Base-by-base conservation (phyloP, 2,113 vertebrate species). In the Nothobranchius furzeri region DNA sequence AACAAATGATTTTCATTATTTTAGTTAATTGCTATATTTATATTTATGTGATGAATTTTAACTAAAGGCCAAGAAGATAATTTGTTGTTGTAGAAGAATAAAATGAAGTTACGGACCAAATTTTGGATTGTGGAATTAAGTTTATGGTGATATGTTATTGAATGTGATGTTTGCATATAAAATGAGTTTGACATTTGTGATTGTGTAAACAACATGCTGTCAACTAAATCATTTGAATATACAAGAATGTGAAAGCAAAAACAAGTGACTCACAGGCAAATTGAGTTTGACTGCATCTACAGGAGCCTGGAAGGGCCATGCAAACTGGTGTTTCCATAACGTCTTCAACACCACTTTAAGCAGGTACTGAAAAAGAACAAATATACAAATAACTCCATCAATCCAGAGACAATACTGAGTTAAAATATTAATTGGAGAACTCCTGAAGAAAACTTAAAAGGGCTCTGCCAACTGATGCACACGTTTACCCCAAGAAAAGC, bases 271-370 rank as follows among this genome's bases (percentile, higher is more conserved):
- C 78, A 96, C 96, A 68, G 96, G 96, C 76, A 98, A 93, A 90
- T 93, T 93, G 24, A 98, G 92, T 89, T 96, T 96, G 84, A 95
- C 91, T 20, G 94, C 94, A 3, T 98, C 96, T 88, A 98, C 96
- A 17, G 96, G 96, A 88, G 94, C 94, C 74, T 97, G 96, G 91
- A 97, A 97, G 88, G 96, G 96, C 96, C 96, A 97, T 20, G 96
- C 94, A 63, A 97, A 97, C 75, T 96, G 92, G 77, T 97, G 95
- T 91, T 96, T 98, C 96, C 96, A 96, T 73, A 97, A 76, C 2
- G 95, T 93, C 92, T 95, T 98, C 71, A 96, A 91, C 79, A 98
- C 95, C 87, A 95, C 94, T 89, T 95, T 96, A 70, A 94, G 93
- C 88, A 98, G 91, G 64, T 95, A 98, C 93, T 98, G 94, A 55